Percentiles rank a stretch among this genome's conserved stretches.
Evolutionary conservation across 1,140 invertebrate genomes (phyloP).

Genomic region (Glossosoma conforme): DNA sequence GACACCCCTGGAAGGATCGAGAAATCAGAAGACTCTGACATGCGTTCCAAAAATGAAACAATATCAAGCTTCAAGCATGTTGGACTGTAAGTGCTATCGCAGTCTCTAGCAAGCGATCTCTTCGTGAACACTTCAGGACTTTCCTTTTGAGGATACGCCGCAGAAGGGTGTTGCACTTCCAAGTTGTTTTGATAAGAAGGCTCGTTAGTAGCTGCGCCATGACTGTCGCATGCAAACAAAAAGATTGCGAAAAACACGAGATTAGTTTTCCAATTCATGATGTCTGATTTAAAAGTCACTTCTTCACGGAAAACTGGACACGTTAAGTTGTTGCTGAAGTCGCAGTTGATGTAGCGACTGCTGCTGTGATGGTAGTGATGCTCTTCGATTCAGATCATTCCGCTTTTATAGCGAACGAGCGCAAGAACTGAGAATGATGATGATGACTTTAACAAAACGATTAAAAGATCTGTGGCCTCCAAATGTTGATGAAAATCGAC

Average conservation of each 20-base stretch:
- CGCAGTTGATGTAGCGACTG: too few species aligned
- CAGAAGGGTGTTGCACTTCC: constrained; percentile 13
- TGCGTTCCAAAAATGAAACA: constrained; percentile 68
- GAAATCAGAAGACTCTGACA: constrained; percentile 59
- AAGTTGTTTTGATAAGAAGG: constrained; percentile 27
- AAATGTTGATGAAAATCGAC: constrained; percentile 10
- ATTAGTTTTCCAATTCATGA: too few species aligned
- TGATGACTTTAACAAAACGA: too few species aligned
- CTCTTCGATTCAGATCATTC: constrained; percentile 4
- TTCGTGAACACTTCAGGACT: constrained; percentile 26
- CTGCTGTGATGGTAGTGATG: constrained; percentile 9
- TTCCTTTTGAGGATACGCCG: constrained; percentile 9
- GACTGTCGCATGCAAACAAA: too few species aligned
- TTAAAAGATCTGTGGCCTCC: too few species aligned
- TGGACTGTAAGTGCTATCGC: constrained; percentile 63
- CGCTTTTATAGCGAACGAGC: background rate
- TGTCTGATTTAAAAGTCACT: too few species aligned
- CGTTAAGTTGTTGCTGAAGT: too few species aligned
- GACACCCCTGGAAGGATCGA: constrained; percentile 65
- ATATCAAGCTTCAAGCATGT: constrained; percentile 76
- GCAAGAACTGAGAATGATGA: constrained; percentile 1
- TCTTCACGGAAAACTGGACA: too few species aligned
- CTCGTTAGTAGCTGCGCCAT: constrained; percentile 21
- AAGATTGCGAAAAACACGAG: too few species aligned
- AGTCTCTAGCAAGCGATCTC: constrained; percentile 51